Percentiles rank a stretch among this genome's conserved stretches.
phyloP scores from a whole-genome alignment of 1,140 invertebrate species.

The Diorhabda elongata region DNA sequence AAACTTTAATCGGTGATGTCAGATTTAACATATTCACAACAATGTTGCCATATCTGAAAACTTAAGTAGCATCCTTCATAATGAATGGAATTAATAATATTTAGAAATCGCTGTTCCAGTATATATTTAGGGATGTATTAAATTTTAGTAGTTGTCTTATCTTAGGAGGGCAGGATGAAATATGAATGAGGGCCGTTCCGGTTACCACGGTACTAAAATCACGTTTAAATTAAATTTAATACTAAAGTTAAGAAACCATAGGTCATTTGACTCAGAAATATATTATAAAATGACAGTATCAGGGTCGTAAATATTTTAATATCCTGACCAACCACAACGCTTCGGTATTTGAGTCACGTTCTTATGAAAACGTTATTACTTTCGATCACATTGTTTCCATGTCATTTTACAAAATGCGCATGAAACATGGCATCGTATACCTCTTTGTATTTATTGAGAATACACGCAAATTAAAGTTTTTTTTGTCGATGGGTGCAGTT shows the following conservation, averaged over 20 bases:
- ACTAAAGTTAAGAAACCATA: neutral
- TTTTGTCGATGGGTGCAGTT: too few species aligned
- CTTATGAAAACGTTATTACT: conserved; percentile 14
- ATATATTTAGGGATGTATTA: too few species aligned
- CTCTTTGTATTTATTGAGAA: conserved; percentile 1
- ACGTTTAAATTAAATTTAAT: neutral
- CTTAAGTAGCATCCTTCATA: too few species aligned
- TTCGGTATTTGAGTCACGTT: conserved; percentile 10
- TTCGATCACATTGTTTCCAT: conserved; percentile 13
- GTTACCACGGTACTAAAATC: too few species aligned
- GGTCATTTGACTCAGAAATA: neutral
- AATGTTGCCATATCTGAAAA: too few species aligned
- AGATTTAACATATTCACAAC: too few species aligned
- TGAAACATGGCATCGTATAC: neutral
- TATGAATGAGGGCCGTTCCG: too few species aligned
- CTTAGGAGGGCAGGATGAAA: too few species aligned
- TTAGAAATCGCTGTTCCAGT: too few species aligned
- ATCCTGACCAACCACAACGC: conserved; percentile 9
- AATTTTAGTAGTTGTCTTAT: too few species aligned
- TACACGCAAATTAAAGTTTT: neutral
- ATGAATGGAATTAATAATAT: too few species aligned
- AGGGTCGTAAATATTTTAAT: neutral
- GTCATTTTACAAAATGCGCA: conserved; percentile 6
- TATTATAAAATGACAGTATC: conserved; percentile 8
- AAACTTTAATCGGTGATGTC: too few species aligned